These are phyloP conservation scores for Strigamia crassipes DNA, from an alignment of 2,888 invertebrate genomes.

Conservation along the genomic window DNA sequence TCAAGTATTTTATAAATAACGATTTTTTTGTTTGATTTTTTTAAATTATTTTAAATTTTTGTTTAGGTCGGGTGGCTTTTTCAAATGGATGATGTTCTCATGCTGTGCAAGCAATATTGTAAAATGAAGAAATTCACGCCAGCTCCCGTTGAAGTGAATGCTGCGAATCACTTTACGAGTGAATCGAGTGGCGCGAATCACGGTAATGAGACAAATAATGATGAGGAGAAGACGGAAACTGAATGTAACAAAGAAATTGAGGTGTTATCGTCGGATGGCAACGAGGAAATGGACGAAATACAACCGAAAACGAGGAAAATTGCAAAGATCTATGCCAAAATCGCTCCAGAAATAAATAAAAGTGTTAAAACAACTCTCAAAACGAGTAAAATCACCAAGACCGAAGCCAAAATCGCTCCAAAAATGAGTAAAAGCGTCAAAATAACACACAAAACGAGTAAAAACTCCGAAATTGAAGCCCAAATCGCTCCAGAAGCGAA, in stretches of 20 bases:
- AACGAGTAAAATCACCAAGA: too few relatives aligned
- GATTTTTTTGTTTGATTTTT: not conserved
- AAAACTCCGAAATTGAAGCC: too few relatives aligned
- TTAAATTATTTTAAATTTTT: not conserved
- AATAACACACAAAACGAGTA: too few relatives aligned
- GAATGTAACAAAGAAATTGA: not conserved
- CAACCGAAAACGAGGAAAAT: not conserved
- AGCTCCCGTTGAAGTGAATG: not conserved
- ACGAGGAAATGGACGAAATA: not conserved
- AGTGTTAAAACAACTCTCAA: too few relatives aligned
- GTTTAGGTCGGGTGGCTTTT: not conserved
- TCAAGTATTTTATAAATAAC: not conserved
- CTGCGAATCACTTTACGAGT: not conserved
- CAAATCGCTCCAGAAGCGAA: too few relatives aligned
- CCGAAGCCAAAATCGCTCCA: too few relatives aligned
- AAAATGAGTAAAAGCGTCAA: too few relatives aligned
- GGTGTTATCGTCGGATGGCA: not conserved
- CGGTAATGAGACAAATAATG: not conserved
- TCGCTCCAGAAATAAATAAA: too few relatives aligned
- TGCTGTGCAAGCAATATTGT: not conserved
- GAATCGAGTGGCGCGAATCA: not conserved
- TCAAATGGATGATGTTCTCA: conserved; percentile 4
- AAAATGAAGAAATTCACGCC: conserved; percentile 6
- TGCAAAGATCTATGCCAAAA: not conserved
- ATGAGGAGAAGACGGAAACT: not conserved